Conservation (phyloP, 1,140 invertebrate genomes). For the Homalodisca vitripennis region DNA sequence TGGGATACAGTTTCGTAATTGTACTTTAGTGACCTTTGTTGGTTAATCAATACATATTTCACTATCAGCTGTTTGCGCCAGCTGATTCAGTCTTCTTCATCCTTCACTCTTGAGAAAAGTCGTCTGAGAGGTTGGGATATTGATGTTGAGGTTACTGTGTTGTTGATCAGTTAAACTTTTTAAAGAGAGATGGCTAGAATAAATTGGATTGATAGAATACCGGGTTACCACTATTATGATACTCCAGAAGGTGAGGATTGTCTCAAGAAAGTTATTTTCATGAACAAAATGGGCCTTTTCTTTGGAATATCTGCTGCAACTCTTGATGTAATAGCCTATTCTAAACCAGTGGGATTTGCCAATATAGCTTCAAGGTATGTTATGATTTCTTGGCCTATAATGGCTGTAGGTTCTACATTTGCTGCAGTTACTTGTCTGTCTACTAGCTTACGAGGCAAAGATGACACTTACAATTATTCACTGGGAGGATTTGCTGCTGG, state of each 20-base stretch:
- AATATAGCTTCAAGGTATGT: neutral
- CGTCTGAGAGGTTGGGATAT: no score
- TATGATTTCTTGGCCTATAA: neutral
- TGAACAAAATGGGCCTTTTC: neutral
- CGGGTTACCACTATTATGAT: constrained; percentile 13
- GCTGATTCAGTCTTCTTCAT: no score
- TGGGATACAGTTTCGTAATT: no score
- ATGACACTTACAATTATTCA: constrained; percentile 5
- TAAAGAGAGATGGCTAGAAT: no score
- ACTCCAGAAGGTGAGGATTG: constrained; percentile 15
- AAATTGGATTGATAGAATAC: neutral
- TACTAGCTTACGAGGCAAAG: neutral
- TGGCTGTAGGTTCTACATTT: constrained; percentile 13
- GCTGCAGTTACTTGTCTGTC: neutral
- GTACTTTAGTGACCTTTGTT: no score
- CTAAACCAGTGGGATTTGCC: neutral
- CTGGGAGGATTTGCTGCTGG: constrained; percentile 11
- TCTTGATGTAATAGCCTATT: neutral
- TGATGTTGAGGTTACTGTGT: no score
- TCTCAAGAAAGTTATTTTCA: constrained; percentile 1
- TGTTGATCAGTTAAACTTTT: no score
- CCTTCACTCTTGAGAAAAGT: no score
- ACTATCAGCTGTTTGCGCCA: no score
- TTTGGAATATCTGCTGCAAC: neutral
- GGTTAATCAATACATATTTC: no score